These are phyloP conservation scores for Pan paniscus DNA, from an alignment of 2,113 vertebrate genomes.

Conservation along the genomic window DNA sequence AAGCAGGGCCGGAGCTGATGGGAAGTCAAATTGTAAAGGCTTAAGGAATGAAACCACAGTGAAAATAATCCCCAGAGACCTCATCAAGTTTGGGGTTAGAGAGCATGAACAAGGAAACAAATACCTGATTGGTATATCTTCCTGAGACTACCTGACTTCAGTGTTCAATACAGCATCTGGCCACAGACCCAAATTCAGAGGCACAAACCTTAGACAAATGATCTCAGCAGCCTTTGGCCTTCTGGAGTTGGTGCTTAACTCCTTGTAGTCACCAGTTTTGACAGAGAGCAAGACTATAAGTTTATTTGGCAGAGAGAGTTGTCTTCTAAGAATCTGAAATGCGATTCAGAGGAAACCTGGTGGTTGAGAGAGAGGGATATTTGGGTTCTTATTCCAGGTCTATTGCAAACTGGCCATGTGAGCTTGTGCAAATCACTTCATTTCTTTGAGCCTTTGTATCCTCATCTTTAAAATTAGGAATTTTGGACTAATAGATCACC, in stretches of 20 bases:
- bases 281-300: background rate
- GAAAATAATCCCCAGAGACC: background rate
- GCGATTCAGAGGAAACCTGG: background rate
- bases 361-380: background rate
- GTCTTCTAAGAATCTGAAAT: background rate
- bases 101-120: conserved; percentile 19
- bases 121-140: background rate
- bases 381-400: background rate
- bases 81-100: conserved; percentile 64
- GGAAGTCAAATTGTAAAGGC: background rate
- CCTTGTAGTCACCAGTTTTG: background rate
- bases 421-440: background rate
- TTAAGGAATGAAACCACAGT: conserved; percentile 10
- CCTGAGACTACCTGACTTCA: conserved; percentile 13
- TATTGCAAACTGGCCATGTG: background rate
- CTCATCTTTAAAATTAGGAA: background rate
- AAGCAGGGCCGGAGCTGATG: background rate
- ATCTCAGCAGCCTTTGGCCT: background rate
- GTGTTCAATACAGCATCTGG: background rate
- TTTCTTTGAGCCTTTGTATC: background rate
- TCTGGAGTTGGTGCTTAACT: background rate
- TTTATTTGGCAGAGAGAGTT: background rate
- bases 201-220: background rate
- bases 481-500: background rate
- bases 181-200: background rate